Conservation (phyloP, 2,113 vertebrate genomes). For the Calypte anna region DNA sequence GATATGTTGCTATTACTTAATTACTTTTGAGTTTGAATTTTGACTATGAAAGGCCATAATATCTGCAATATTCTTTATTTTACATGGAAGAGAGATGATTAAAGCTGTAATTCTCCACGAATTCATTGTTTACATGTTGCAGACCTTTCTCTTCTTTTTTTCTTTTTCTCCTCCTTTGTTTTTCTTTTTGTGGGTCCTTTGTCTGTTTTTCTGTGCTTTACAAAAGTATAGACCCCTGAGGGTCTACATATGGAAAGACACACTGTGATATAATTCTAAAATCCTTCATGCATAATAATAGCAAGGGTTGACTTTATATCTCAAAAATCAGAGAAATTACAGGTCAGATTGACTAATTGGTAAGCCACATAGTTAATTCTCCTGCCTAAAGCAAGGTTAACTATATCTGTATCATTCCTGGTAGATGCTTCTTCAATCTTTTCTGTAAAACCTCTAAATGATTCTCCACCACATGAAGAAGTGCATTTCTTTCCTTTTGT, state of each 20-base stretch:
- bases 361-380: neutral
- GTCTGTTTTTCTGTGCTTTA: neutral
- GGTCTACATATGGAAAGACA: rapidly evolving
- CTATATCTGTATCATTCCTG: neutral
- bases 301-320: neutral
- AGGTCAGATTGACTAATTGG: neutral
- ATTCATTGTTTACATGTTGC: neutral
- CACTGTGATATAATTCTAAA: neutral
- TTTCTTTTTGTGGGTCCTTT: neutral
- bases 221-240: neutral
- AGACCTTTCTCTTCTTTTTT: neutral
- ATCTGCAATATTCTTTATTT: neutral
- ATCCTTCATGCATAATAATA: neutral
- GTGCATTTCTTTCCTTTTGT: neutral
- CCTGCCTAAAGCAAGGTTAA: neutral
- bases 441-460: neutral
- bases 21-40: neutral
- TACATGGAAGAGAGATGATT: neutral
- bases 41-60: neutral
- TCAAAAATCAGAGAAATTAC: neutral
- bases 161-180: neutral
- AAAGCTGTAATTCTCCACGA: neutral
- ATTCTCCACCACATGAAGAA: neutral
- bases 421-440: neutral
- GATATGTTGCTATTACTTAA: neutral